Base-by-base conservation (phyloP, 2,888 invertebrate species). In the Aricia artaxerxes region DNA sequence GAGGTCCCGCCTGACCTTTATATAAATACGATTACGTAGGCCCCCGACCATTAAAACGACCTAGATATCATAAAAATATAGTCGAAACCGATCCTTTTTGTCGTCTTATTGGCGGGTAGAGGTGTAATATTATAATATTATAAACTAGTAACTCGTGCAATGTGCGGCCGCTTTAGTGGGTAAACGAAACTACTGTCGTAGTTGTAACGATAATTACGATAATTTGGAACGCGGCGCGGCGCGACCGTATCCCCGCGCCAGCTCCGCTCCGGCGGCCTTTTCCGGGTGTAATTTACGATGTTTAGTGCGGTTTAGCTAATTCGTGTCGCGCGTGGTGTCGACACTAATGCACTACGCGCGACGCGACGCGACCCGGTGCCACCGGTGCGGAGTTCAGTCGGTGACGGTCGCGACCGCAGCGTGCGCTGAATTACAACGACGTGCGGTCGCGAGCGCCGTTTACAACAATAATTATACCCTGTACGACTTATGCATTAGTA, bases 341-440 rank as follows among this genome's bases (percentile, higher is more conserved):
- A 79, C 79, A 78, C 73, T 79, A 78, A 79, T 79, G 73, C 79
- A 79, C 77, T 79, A 13, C 69, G 35, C 61, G 79, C 75, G 57
- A 44, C 78, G 60, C 57, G 78, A 35, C 79, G 82, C 85, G 85
- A 87, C 87, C 87, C 84, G 85, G 86, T 86, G 87, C 86, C 84
- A 86, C 87, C 84, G 85, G 86, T 86, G 87, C 86, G 84, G 86
- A 88, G 83, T 79, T 86, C 82, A 84, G 82, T 84, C 82, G 80
- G 80, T 86, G 85, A 86, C 86, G 84, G 88, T 87, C 88, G 87
- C 88, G 85, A 90, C 91, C 92, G 88, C 92, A 89, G 89, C 90
- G 89, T 86, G 91, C 87, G 87, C 88, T 85, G 91, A 90, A 91
- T 91, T 88, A 87, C 89, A 91, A 91, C 89, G 88, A 88, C 85